These are phyloP conservation scores for Ovibos moschatus DNA, from an alignment of 2,113 vertebrate genomes.

Conservation along the genomic window DNA sequence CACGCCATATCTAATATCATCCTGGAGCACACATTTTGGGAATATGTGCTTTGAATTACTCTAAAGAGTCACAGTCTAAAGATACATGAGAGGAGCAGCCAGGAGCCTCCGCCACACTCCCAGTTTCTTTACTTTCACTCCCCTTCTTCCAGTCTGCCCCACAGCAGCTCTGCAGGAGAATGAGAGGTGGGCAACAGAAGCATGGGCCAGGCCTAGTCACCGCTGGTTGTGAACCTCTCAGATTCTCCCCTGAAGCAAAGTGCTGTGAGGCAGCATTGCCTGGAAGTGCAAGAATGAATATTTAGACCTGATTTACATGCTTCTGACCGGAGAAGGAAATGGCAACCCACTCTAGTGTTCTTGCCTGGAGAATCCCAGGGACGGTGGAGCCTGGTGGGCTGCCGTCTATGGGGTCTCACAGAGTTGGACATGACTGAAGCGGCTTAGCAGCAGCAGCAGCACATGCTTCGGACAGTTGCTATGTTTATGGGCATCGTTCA, in stretches of 20 bases:
- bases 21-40: background rate
- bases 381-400: too few relatives aligned
- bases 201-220: rapidly evolving
- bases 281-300: background rate
- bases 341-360: too few relatives aligned
- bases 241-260: background rate
- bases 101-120: background rate
- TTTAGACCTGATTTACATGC: background rate
- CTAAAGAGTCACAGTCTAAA: background rate
- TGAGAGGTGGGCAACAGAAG: background rate
- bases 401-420: too few relatives aligned
- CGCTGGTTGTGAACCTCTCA: background rate
- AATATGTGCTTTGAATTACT: background rate
- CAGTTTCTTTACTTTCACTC: too few relatives aligned
- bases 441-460: too few relatives aligned
- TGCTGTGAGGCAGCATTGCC: background rate
- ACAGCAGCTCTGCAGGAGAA: background rate
- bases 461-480: background rate
- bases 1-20: background rate
- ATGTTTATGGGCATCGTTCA: background rate
- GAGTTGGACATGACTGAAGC: too few relatives aligned
- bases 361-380: too few relatives aligned
- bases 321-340: background rate
- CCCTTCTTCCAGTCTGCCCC: background rate
- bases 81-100: background rate